These are phyloP conservation scores for Entomyzon cyanotis DNA, from an alignment of 2,113 vertebrate species.

Conservation along the genomic window DNA sequence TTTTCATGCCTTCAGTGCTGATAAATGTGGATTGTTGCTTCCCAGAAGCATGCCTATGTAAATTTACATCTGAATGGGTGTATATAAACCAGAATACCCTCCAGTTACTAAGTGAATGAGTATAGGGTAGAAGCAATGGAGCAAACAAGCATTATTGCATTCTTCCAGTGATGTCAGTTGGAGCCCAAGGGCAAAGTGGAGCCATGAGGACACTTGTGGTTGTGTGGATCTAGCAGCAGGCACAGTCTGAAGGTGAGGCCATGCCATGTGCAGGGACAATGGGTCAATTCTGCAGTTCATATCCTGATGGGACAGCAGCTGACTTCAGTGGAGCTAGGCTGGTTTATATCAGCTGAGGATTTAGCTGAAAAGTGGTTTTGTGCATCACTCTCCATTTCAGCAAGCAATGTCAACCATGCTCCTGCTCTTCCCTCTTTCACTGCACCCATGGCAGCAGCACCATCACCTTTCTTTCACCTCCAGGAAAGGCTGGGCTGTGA, in stretches of 20 bases:
- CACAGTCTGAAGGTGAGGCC: background rate
- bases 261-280: rapidly evolving
- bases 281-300: background rate
- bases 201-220: background rate
- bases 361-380: background rate
- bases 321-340: background rate
- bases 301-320: background rate
- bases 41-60: background rate
- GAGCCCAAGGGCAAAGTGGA: background rate
- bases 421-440: background rate
- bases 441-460: background rate
- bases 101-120: background rate
- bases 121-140: background rate
- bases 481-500: background rate
- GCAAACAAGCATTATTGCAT: background rate
- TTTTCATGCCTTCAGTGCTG: background rate
- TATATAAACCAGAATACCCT: background rate
- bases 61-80: background rate
- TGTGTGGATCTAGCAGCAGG: background rate
- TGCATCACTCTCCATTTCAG: background rate
- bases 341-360: background rate
- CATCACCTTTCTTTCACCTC: background rate
- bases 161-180: background rate
- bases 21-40: background rate
- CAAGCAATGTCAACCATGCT: background rate